Evolutionary conservation across 2,113 vertebrate genomes (phyloP).

Genomic region (Rhombomys opimus): DNA sequence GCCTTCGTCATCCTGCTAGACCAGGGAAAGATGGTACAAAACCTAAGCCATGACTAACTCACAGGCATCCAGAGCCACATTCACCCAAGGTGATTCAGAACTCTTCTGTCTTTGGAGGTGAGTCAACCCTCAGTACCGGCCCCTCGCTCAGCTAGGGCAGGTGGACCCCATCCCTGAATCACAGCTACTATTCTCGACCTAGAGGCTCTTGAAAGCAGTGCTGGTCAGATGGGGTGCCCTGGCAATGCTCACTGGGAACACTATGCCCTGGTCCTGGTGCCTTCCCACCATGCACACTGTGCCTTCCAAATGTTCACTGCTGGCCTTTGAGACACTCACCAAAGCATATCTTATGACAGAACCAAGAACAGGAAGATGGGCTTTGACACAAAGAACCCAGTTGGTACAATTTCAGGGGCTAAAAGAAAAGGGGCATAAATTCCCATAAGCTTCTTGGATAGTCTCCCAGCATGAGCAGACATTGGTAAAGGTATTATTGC

Average conservation of each 20-base stretch:
- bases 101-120: background rate
- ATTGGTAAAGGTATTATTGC: background rate
- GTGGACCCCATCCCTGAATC: background rate
- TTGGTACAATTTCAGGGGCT: background rate
- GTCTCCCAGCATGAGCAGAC: background rate
- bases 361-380: too few relatives aligned
- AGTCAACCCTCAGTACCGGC: background rate
- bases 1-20: background rate
- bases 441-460: background rate
- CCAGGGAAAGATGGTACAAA: background rate
- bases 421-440: background rate
- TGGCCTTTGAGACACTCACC: too few relatives aligned
- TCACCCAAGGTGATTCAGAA: background rate
- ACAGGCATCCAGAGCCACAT: background rate
- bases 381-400: background rate
- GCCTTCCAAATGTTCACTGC: background rate
- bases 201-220: background rate
- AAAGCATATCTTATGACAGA: background rate
- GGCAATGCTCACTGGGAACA: background rate
- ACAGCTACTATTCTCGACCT: background rate
- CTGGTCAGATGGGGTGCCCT: background rate
- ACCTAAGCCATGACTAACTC: background rate
- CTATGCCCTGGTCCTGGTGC: background rate
- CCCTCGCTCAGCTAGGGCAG: background rate
- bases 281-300: background rate